Evolutionary conservation across 2,888 invertebrate species (phyloP).

Genomic region (Temnothorax ravouxi): DNA sequence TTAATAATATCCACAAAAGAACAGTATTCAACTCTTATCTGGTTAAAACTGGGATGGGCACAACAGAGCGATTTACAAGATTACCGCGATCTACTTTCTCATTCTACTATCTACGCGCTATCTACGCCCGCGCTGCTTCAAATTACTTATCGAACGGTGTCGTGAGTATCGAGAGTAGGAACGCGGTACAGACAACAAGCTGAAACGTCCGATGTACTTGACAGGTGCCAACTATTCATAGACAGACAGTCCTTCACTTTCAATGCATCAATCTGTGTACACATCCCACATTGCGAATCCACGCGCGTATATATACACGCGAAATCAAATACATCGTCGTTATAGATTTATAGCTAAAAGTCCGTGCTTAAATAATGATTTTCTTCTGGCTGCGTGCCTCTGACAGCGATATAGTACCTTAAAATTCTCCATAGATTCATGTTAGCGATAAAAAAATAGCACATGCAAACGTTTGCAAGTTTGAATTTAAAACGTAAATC

Average conservation of each 20-base stretch:
- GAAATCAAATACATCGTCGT: constrained; percentile 14
- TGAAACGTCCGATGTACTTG: constrained; percentile 71
- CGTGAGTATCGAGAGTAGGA: constrained; percentile 70
- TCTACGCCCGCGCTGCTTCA: constrained; percentile 61
- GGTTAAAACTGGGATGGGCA: neutral
- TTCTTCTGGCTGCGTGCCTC: neutral
- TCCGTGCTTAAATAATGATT: constrained; percentile 21
- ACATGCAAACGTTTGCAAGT: neutral
- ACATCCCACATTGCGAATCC: neutral
- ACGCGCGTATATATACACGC: neutral
- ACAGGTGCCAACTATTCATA: constrained; percentile 72
- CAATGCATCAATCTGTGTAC: constrained; percentile 66
- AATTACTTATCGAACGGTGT: constrained; percentile 71
- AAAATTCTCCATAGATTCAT: neutral
- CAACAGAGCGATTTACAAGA: neutral
- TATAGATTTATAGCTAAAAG: constrained; percentile 12
- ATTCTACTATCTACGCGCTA: constrained; percentile 13
- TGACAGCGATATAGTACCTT: neutral
- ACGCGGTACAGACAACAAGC: constrained; percentile 66
- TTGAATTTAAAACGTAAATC: neutral
- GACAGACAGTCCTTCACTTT: constrained; percentile 73
- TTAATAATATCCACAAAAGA: neutral
- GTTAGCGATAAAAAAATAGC: constrained; percentile 3
- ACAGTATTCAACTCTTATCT: neutral
- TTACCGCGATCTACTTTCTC: constrained; percentile 29